These are phyloP conservation scores for Platorchestia sp. DNA, from an alignment of 1,140 invertebrate genomes.

Conservation along the genomic window DNA sequence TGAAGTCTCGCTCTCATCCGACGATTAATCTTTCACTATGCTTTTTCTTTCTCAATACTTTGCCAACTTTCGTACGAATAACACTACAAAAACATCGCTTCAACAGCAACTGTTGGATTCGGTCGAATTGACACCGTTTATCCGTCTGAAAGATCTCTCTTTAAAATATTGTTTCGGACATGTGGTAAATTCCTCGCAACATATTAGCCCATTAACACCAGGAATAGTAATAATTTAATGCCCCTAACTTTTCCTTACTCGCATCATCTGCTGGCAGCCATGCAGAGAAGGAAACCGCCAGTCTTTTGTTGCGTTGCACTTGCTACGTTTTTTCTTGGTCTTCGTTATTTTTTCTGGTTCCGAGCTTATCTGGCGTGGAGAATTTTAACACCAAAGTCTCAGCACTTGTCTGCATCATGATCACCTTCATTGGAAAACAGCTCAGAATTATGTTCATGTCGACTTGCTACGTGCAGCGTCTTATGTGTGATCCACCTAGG, in stretches of 20 bases:
- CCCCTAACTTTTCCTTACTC: constrained; percentile 53
- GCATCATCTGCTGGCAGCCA: constrained; percentile 41
- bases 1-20: constrained; percentile 4
- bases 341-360: not conserved
- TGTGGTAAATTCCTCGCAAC: constrained; percentile 50
- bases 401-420: constrained; percentile 6
- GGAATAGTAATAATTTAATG: constrained; percentile 50
- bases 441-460: constrained; percentile 8
- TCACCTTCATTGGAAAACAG: not conserved
- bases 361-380: not conserved
- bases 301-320: not conserved
- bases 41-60: not conserved
- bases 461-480: not conserved
- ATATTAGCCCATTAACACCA: constrained; percentile 51
- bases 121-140: constrained; percentile 45
- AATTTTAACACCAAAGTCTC: constrained; percentile 9
- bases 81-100: not conserved
- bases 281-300: not conserved
- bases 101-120: not conserved
- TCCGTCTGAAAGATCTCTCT: constrained; percentile 51
- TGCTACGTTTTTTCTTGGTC: not conserved
- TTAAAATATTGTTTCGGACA: constrained; percentile 55
- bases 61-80: not conserved
- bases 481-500: not conserved
- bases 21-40: not conserved